phyloP scores from a whole-genome alignment of 1,140 invertebrate species.

The Temnothorax longispinosus region DNA sequence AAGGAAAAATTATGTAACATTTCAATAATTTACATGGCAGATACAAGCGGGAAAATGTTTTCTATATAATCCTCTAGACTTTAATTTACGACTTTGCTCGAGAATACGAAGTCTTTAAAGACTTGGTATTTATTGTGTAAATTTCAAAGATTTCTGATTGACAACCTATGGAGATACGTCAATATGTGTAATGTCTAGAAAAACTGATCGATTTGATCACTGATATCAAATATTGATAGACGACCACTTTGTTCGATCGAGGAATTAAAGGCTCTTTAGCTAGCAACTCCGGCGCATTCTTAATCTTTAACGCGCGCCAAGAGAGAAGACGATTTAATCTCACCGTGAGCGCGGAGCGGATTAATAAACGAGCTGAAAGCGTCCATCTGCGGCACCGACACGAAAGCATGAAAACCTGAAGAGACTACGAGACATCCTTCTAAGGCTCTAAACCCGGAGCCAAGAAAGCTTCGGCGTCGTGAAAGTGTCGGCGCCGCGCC shows the following conservation, averaged over 20 bases:
- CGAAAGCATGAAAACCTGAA: slow-evolving; percentile 45
- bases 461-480: neutral
- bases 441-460: slow-evolving; percentile 12
- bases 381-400: slow-evolving; percentile 46
- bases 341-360: slow-evolving; percentile 17
- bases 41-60: neutral
- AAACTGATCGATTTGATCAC: neutral
- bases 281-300: neutral
- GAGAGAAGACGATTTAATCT: slow-evolving; percentile 44
- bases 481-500: slow-evolving; percentile 35
- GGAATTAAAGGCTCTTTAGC: slow-evolving; percentile 10
- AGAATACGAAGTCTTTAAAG: neutral
- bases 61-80: neutral
- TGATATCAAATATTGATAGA: neutral
- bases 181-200: slow-evolving; percentile 9
- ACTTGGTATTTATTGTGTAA: neutral
- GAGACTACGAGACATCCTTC: slow-evolving; percentile 14
- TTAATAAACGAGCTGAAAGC: slow-evolving; percentile 55
- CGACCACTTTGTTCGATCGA: neutral
- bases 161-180: neutral
- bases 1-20: neutral
- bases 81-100: neutral
- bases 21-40: neutral
- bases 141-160: slow-evolving; percentile 2
- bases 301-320: slow-evolving; percentile 49